Base-by-base conservation (phyloP, 35 echinoderm and acorn worm genomes). In the Stichopus chloronotus region DNA sequence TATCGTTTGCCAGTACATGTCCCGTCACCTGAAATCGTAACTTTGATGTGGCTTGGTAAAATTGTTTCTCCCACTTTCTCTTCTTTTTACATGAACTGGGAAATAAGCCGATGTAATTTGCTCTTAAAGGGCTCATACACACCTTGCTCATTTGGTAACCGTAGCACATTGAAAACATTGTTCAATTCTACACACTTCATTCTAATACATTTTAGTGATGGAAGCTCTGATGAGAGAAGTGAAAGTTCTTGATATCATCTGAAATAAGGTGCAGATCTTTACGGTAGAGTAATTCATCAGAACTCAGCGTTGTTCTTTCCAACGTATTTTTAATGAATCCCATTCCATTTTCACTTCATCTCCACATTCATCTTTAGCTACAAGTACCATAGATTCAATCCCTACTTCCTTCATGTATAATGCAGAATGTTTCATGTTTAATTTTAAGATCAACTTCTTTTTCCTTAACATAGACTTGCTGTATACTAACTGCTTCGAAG, bases 11-110 rank as follows among this genome's bases (percentile, higher is more conserved):
- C 63, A 25, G 68, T 90, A 53, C 87, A 90, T 68, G 87, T 90
- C 60, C 63, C 87, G 24, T 90, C 84, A 56, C 16, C 87, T 20
- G 87, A 68, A 10, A 90, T 68, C 60, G 71, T 90, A 8, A 90
- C 57, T 72, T 90, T 90, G 16, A 90, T 90, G 63, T 90, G 87
- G 30, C n/a, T 65, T 89, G 87, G 87, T 16, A 89, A 17, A 2
- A 89, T 2, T 12, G 2, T 71, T 58, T 71, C 55, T 24, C 87
- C 87, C 30, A 71, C 1, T 23, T 9, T 16, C 30, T 43, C 60
- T 89, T 89, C 87, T 21, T 43, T 69, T 20, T 3, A 78, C 63
- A 69, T 69, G 8, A 69, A 19, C 63, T 69, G 63, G 19, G 63
- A 8, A 9, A 69, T 69, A 69, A 69, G 8, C 63, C 63, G 19